Conservation (phyloP, 2,797 vertebrate genomes). For the Bufotes viridis region DNA sequence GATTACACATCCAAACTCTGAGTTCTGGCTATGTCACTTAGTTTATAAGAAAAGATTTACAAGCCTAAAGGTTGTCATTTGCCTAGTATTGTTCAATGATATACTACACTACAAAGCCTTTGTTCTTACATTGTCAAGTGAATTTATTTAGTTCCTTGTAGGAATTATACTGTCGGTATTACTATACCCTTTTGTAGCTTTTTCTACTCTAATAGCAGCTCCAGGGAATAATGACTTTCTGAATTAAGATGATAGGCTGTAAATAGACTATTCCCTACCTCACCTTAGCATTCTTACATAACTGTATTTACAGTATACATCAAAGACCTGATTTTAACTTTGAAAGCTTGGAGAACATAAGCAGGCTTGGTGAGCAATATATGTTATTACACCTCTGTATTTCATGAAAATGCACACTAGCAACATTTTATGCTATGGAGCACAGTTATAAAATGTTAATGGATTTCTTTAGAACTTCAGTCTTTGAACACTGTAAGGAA, state of each 20-base stretch:
- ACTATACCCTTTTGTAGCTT: slow-evolving; percentile 56
- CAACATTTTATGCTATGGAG: slow-evolving; percentile 51
- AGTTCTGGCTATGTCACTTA: slow-evolving; percentile 27
- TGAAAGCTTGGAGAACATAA: slow-evolving; percentile 56
- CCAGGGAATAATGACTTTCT: slow-evolving; percentile 59
- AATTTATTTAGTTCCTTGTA: slow-evolving; percentile 60
- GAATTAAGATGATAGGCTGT: slow-evolving; percentile 62
- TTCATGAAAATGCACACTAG: slow-evolving; percentile 39
- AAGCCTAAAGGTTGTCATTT: slow-evolving; percentile 53
- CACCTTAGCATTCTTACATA: slow-evolving; percentile 59
- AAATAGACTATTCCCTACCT: slow-evolving; percentile 61
- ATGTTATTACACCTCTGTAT: slow-evolving; percentile 55
- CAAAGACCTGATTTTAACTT: slow-evolving; percentile 56
- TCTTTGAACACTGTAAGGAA: slow-evolving; percentile 47
- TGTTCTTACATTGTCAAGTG: slow-evolving; percentile 61
- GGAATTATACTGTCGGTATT: slow-evolving; percentile 57
- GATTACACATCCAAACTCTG: slow-evolving; percentile 38
- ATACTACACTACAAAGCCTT: slow-evolving; percentile 56
- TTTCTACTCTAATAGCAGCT: slow-evolving; percentile 59
- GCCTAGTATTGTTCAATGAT: slow-evolving; percentile 57
- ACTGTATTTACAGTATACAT: slow-evolving; percentile 60
- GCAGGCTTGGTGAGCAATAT: slow-evolving; percentile 47
- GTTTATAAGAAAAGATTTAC: slow-evolving; percentile 56
- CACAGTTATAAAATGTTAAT: slow-evolving; percentile 48
- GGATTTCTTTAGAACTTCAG: slow-evolving; percentile 47